These are phyloP conservation scores for Megalops cyprinoides DNA, from an alignment of 2,797 vertebrate genomes.

Conservation along the genomic window DNA sequence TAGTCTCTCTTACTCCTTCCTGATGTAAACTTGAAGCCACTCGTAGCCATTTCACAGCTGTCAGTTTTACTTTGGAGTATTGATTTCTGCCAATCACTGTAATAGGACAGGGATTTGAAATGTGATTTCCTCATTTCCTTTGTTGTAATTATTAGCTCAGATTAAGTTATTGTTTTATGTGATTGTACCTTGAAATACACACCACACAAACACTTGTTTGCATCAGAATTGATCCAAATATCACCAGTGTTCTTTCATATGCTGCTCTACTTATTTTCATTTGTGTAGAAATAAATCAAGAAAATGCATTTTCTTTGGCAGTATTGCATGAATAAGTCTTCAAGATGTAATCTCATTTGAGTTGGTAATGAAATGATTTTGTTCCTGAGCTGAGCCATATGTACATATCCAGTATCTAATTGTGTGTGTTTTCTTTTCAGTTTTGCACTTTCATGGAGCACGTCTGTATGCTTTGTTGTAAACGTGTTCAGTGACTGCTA, in stretches of 20 bases:
- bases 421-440: slow-evolving; percentile 47
- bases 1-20: background rate
- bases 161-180: slow-evolving; percentile 29
- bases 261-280: slow-evolving; percentile 15
- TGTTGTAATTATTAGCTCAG: slow-evolving; percentile 33
- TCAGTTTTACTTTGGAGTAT: slow-evolving; percentile 22
- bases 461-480: slow-evolving; percentile 55
- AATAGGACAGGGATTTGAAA: slow-evolving; percentile 25
- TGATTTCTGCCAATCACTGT: slow-evolving; percentile 34
- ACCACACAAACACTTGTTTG: slow-evolving; percentile 8
- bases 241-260: slow-evolving; percentile 22
- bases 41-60: slow-evolving; percentile 10
- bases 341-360: slow-evolving; percentile 48
- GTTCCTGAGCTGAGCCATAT: slow-evolving; percentile 79
- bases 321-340: background rate
- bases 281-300: slow-evolving; percentile 7
- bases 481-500: slow-evolving; percentile 9
- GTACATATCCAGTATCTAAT: slow-evolving; percentile 73
- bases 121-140: slow-evolving; percentile 29
- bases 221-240: slow-evolving; percentile 18
- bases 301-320: slow-evolving; percentile 33
- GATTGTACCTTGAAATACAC: background rate
- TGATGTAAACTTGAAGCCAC: slow-evolving; percentile 39
- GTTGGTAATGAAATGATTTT: slow-evolving; percentile 47
- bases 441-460: slow-evolving; percentile 83